Evolutionary conservation across 1,140 invertebrate species (phyloP), one percentile per base, ranked within the genome.

Genomic region (Mesaphorura yosii): DNA sequence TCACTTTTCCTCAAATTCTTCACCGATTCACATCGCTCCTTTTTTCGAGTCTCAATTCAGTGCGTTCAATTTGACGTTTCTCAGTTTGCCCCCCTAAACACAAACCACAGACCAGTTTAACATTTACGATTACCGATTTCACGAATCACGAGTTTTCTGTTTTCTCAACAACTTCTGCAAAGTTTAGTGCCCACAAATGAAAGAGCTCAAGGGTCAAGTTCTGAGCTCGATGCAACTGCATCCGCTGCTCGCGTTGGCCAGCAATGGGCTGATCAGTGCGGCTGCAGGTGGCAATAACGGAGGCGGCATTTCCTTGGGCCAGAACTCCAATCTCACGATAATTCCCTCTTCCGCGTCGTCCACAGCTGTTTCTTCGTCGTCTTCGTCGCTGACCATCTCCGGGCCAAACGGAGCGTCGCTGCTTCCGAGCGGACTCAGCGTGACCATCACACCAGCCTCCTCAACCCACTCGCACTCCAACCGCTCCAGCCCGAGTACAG

Each of bases 171-270:
- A n/a, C n/a, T n/a, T n/a, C n/a, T n/a, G n/a, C n/a, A n/a, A n/a
- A n/a, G n/a, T n/a, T n/a, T n/a, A n/a, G n/a, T n/a, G 31, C n/a
- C 31, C 31, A 34, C 31, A 34, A 34, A n/a, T 34, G 31, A 10
- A n/a, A 10, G 31, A 10, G 31, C n/a, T n/a, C n/a, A 34, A 10
- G 31, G 10, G n/a, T 34, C n/a, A 10, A 34, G 20, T 31, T 17
- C 26, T 59, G 52, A 46, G 28, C 48, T 59, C 48, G 34, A 53
- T 37, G 44, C 60, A 58, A 49, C 44, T 62, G 10, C 60, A 62
- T 34, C 60, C 60, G 14, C 40, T 62, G 0, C 55, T 59, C 46
- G 57, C 54, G 15, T 57, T 60, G 47, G 55, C 39, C 23, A 50
- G 51, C 37, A 51, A 25, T 29, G 20, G 17, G 3, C n/a, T 25